phyloP scores from a whole-genome alignment of 2,888 invertebrate genomes.

The Meta bourneti region DNA sequence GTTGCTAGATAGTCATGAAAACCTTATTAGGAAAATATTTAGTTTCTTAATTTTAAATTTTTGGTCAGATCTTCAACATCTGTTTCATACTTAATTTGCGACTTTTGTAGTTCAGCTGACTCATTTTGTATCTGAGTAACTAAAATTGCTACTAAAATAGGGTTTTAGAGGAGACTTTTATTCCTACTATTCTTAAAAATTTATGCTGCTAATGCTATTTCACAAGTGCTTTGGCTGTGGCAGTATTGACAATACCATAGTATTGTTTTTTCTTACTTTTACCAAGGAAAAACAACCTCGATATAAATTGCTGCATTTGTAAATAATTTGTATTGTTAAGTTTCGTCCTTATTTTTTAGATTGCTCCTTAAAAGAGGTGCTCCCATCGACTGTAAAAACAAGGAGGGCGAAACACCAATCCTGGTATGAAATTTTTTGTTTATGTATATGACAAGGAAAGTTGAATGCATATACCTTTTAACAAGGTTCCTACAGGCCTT shows the following conservation, averaged over 20 bases:
- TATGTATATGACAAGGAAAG: not conserved
- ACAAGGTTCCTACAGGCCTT: too few relatives aligned
- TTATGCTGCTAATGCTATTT: not conserved
- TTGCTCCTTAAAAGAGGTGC: slow-evolving; percentile 88
- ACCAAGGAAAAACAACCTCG: not conserved
- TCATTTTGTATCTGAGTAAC: too few relatives aligned
- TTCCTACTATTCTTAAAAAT: not conserved
- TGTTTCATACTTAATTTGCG: too few relatives aligned
- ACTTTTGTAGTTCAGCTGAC: too few relatives aligned
- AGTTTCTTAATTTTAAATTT: too few relatives aligned
- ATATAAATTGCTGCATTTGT: too few relatives aligned
- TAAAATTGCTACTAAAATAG: too few relatives aligned
- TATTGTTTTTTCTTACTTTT: not conserved
- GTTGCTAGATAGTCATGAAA: too few relatives aligned
- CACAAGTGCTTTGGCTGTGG: not conserved
- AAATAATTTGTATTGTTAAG: too few relatives aligned
- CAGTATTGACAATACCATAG: not conserved
- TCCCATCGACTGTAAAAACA: slow-evolving; percentile 87
- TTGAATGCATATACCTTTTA: not conserved
- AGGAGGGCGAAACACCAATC: slow-evolving; percentile 87
- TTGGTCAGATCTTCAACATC: too few relatives aligned
- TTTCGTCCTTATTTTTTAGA: slow-evolving; percentile 78
- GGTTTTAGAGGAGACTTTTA: too few relatives aligned
- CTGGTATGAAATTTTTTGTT: slow-evolving; percentile 78
- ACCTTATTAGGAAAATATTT: too few relatives aligned